Evolutionary conservation across 2,113 vertebrate species (phyloP), one percentile per base, ranked within the genome.

Genomic region (Pavo muticus): DNA sequence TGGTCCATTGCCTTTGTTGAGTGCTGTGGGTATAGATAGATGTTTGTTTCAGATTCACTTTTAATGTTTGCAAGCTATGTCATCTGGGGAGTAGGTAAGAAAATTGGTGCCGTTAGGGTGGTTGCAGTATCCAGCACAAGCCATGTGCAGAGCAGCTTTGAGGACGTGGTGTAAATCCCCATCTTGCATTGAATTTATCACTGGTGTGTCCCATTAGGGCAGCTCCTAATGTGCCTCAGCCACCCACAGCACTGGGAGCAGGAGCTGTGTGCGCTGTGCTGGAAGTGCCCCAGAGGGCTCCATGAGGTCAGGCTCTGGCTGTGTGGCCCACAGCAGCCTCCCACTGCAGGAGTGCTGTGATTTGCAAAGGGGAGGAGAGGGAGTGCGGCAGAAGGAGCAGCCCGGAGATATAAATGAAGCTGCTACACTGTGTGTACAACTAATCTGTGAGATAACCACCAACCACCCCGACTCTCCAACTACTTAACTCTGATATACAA

Each of bases 181-280:
- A 25, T 7, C 73, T 60, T 50, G 27, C 23, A 5, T 48, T 1
- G 0, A 39, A 35, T 3, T 20, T 24, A 29, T 11, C 11, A 2
- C 47, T n/a, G 67, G 74, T 29, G 30, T 2, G 19, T 78, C 74
- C 50, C 60, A 6, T 7, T 14, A 24, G 40, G n/a, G 11, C 88
- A 68, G 60, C 56, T 30, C 65, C 65, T 9, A n/a, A 0, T 23
- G 37, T 8, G 0, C 64, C 9, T 19, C 45, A 35, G 65, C 65
- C 61, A n/a, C 72, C 27, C 18, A 16, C 1, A 57, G 40, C 37
- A 20, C 30, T 7, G 40, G 67, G 47, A 23, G 2, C 8, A 0
- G 14, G 8, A 11, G 50, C 27, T 39, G 32, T 5, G 14, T 5
- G 25, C 3, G 14, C 70, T 13, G 47, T 4, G 1, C 65, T n/a